Evolutionary conservation across 1,140 invertebrate species (phyloP).

Genomic region (Brachionus manjavacas): DNA sequence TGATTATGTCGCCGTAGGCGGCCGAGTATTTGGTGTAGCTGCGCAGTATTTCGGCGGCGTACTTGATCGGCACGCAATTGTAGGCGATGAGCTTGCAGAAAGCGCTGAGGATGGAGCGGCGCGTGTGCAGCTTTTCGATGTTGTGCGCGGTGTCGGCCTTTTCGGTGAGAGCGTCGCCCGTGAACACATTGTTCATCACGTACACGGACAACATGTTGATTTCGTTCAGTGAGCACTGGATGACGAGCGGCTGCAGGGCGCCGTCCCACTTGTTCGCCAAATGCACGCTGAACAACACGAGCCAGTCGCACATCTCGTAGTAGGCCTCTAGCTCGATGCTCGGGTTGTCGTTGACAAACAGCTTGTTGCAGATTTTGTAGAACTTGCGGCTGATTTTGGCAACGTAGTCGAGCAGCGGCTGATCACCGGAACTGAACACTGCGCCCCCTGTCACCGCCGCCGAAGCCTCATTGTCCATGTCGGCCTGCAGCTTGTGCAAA

Average conservation of each 20-base stretch:
- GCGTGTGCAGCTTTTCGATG: conserved; percentile 91
- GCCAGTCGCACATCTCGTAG: conserved; percentile 83
- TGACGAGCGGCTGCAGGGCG: conserved; percentile 40
- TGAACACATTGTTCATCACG: conserved; percentile 75
- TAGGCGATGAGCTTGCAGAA: conserved; percentile 97
- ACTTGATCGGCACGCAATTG: conserved; percentile 85
- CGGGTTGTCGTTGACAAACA: conserved; percentile 34
- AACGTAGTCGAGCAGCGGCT: background rate
- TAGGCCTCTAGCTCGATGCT: conserved; percentile 66
- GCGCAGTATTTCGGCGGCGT: conserved; percentile 88
- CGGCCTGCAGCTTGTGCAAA: background rate
- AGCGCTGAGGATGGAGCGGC: conserved; percentile 86
- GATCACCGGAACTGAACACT: no score
- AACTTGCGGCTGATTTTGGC: conserved; percentile 32
- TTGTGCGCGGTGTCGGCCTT: conserved; percentile 76
- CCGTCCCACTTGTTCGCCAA: conserved; percentile 61
- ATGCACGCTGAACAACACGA: conserved; percentile 89
- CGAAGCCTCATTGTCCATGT: background rate
- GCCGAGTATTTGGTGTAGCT: conserved; percentile 97
- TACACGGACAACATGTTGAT: conserved; percentile 45
- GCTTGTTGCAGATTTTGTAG: conserved; percentile 44
- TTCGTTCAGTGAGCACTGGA: conserved; percentile 44
- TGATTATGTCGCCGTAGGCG: conserved; percentile 99
- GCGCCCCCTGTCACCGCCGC: no score
- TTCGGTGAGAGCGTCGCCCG: conserved; percentile 53